Percentiles rank a stretch among this genome's conserved stretches.
Conservation (phyloP, 2,888 invertebrate genomes). For the Drosophila nr. perissopoda region DNA sequence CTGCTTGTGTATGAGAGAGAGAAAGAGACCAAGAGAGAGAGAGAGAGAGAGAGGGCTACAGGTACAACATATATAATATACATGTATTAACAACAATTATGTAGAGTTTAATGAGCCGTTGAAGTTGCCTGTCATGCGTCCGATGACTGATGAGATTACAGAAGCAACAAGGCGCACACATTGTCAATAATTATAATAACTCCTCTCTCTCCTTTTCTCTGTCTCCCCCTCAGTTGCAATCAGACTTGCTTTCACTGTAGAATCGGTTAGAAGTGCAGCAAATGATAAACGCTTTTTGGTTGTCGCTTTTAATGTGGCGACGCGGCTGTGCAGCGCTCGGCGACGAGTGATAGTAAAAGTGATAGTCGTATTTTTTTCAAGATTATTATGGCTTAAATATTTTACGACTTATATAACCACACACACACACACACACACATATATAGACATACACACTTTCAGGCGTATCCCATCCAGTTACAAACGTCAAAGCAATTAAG, state of each 20-base stretch:
- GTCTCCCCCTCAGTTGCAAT: neutral
- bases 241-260: conserved; percentile 68
- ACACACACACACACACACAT: conserved; percentile 29
- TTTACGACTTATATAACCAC: conserved; percentile 78
- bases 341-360: conserved; percentile 72
- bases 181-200: conserved; percentile 43
- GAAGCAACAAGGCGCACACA: conserved; percentile 54
- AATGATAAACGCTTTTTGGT: conserved; percentile 54
- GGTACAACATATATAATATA: conserved; percentile 13
- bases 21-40: neutral
- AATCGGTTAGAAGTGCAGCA: conserved; percentile 71
- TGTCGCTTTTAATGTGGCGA: conserved; percentile 24
- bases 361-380: conserved; percentile 74
- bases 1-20: neutral
- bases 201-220: no score
- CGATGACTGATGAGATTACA: conserved; percentile 70
- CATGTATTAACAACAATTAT: conserved; percentile 66
- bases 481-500: conserved; percentile 77
- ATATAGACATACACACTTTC: conserved; percentile 6
- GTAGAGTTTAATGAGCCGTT: conserved; percentile 70
- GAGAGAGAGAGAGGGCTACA: conserved; percentile 11
- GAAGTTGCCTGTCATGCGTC: conserved; percentile 63
- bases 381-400: conserved; percentile 80
- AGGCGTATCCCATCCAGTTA: conserved; percentile 31
- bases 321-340: neutral